Conservation (phyloP, 2,888 invertebrate genomes). For the Loripinus fragilis region DNA sequence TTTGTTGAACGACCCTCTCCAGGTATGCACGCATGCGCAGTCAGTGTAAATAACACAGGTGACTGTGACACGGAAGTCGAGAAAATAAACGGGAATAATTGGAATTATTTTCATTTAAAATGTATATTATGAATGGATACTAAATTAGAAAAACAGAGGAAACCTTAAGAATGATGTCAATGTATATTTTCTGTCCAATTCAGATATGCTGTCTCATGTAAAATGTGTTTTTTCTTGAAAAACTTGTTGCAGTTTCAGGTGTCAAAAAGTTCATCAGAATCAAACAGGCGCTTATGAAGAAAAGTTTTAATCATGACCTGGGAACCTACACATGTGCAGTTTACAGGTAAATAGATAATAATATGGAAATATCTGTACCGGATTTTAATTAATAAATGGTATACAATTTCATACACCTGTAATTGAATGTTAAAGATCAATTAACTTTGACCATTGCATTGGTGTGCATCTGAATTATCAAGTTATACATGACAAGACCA, state of each 20-base stretch:
- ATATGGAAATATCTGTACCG: too few species aligned
- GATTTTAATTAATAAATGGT: too few species aligned
- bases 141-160: background rate
- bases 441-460: too few species aligned
- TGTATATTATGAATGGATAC: background rate
- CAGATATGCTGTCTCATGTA: too few species aligned
- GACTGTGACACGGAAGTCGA: slow-evolving; percentile 12
- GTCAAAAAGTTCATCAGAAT: slow-evolving; percentile 1
- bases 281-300: slow-evolving; percentile 7
- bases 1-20: slow-evolving; percentile 4
- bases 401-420: too few species aligned
- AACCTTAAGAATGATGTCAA: too few species aligned
- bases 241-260: slow-evolving; percentile 1
- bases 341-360: slow-evolving; percentile 68
- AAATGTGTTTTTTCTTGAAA: background rate
- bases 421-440: too few species aligned
- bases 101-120: background rate
- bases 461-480: too few species aligned
- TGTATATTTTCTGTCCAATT: too few species aligned
- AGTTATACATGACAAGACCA: too few species aligned
- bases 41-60: slow-evolving; percentile 16
- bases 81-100: background rate
- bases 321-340: slow-evolving; percentile 78
- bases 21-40: slow-evolving; percentile 20
- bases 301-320: slow-evolving; percentile 63